Evolutionary conservation across 1,140 invertebrate species (phyloP), one percentile per base, ranked within the genome.

Genomic region (Hycleus cichorii): DNA sequence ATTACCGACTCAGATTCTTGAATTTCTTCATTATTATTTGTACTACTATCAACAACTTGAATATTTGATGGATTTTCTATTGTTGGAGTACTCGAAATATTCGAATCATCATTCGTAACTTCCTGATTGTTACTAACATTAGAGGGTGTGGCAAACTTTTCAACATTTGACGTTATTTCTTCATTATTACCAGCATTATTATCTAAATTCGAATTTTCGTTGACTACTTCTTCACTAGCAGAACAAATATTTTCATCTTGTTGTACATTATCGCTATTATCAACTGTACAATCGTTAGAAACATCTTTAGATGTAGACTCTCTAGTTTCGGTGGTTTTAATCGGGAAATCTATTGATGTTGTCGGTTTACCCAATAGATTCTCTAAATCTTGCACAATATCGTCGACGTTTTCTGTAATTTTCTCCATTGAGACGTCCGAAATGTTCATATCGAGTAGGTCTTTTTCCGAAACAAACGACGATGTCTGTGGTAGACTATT

Each of bases 401-500:
- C 72, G 52, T 73, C 70, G 39, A 73, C 72, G 64, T 73, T 66
- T 60, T 72, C 72, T 26, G 62, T 68, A 38, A 73, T 72, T 54
- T 68, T 68, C 32, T 70, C 70, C 42, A 42, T 48, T 9, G 68
- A 50, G 40, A 65, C 55, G 40, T 64, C 49, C 42, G 60, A 39
- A 9, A 72, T 70, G 50, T 64, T 70, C 50, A 70, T 70, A 24
- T 69, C 69, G 18, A 73, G 63, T 12, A 71, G 56, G 51, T 73
- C 71, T 24, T 55, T 58, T 24, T 67, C 69, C 10, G 57, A 57
- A 44, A 67, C 68, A 25, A 40, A 47, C 18, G 18, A 18, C 48
- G 54, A 54, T 6, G 53, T 58, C 12, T 46, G 44, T 47, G 8
- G 55, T n/a, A 12, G 10, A 53, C 44, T 55, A 42, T 27, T 49